Evolutionary conservation across 1,140 invertebrate species (phyloP).

Genomic region (Drosophila nebulosa): DNA sequence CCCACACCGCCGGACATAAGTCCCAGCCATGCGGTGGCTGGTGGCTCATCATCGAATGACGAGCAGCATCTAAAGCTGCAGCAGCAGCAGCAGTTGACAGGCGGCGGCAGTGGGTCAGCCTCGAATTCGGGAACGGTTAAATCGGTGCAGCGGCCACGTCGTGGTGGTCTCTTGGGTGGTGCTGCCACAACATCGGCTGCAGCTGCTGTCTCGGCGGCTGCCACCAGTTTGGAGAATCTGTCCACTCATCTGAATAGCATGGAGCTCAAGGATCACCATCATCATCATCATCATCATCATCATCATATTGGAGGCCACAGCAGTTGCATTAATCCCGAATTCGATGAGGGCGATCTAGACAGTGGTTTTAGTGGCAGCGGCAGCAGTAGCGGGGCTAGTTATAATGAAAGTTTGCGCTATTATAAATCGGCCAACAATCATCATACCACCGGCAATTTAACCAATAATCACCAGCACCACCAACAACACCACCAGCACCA

Average conservation of each 20-base stretch:
- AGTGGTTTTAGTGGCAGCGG: constrained; percentile 90
- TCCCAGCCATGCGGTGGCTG: constrained; percentile 49
- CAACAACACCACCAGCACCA: constrained; percentile 15
- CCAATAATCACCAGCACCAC: constrained; percentile 1
- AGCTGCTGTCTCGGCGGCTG: constrained; percentile 30
- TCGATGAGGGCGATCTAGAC: constrained; percentile 87
- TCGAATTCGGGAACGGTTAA: constrained; percentile 47
- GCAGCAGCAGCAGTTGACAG: constrained; percentile 6
- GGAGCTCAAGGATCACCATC: constrained; percentile 88
- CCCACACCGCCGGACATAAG: constrained; percentile 75
- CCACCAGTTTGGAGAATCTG: constrained; percentile 83
- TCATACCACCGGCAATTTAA: constrained; percentile 46
- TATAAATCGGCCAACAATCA: constrained; percentile 67
- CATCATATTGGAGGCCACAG: constrained; percentile 43
- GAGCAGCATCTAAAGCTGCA: constrained; percentile 21
- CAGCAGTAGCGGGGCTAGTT: constrained; percentile 88
- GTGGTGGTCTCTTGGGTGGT: constrained; percentile 66
- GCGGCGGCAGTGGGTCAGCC: not conserved
- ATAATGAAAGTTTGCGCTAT: constrained; percentile 85
- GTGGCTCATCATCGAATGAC: not conserved
- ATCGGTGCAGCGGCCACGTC: constrained; percentile 56
- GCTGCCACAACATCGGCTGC: not conserved
- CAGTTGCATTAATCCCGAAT: constrained; percentile 84
- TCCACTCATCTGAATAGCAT: constrained; percentile 82
- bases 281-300: not conserved